A percentile compares a stretch with the other conserved stretches of the same genome.
phyloP scores from a whole-genome alignment of 2,888 invertebrate genomes.

The Asteroscopus sphinx region DNA sequence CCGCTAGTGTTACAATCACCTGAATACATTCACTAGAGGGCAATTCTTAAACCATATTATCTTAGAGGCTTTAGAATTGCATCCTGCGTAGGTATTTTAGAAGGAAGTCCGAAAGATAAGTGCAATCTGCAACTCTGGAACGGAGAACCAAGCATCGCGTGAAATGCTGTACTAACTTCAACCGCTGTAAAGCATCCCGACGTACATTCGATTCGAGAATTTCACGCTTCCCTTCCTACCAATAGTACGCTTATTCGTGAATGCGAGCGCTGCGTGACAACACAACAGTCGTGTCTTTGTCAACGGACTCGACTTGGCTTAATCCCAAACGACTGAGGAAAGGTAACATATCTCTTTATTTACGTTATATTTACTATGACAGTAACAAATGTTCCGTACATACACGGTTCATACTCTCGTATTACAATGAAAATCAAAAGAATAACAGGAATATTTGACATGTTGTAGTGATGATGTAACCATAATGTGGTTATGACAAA shows the following conservation, averaged over 20 bases:
- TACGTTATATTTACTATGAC: slow-evolving; percentile 77
- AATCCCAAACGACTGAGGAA: slow-evolving; percentile 80
- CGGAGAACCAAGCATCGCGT: slow-evolving; percentile 14
- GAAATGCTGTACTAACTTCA: slow-evolving; percentile 19
- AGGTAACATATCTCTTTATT: slow-evolving; percentile 82
- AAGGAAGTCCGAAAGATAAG: slow-evolving; percentile 12
- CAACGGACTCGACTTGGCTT: slow-evolving; percentile 80
- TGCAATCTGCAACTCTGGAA: slow-evolving; percentile 24
- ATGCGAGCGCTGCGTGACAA: slow-evolving; percentile 72
- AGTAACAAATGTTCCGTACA: slow-evolving; percentile 72
- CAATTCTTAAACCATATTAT: slow-evolving; percentile 19
- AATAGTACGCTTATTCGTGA: slow-evolving; percentile 66
- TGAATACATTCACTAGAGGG: slow-evolving; percentile 26
- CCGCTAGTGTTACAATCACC: slow-evolving; percentile 31
- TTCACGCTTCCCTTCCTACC: slow-evolving; percentile 70
- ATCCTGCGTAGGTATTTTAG: neutral
- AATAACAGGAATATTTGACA: slow-evolving; percentile 53
- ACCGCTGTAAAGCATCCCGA: slow-evolving; percentile 24
- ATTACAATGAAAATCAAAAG: slow-evolving; percentile 56
- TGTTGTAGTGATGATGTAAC: slow-evolving; percentile 38
- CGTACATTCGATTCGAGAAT: slow-evolving; percentile 63
- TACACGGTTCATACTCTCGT: slow-evolving; percentile 55
- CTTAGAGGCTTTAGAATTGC: slow-evolving; percentile 10
- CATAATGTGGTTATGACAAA: slow-evolving; percentile 27
- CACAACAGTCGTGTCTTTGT: slow-evolving; percentile 74